Evolutionary conservation across 2,888 invertebrate species (phyloP).

Genomic region (Gasteruption jaculator): DNA sequence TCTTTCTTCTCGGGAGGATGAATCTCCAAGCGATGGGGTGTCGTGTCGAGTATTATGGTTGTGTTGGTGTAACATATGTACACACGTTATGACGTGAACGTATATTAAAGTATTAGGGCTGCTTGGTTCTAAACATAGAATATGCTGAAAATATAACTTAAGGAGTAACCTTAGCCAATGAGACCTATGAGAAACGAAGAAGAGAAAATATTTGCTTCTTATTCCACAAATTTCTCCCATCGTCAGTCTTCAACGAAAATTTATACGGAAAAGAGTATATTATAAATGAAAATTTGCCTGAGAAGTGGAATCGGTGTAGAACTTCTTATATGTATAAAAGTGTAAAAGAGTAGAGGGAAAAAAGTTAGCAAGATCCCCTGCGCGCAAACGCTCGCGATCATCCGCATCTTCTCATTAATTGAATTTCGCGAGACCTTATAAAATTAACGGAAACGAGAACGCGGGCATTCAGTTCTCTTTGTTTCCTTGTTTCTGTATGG

Average conservation of each 20-base stretch:
- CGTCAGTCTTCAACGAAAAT: too few relatives aligned
- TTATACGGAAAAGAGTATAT: too few relatives aligned
- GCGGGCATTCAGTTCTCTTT: too few relatives aligned
- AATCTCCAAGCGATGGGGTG: too few relatives aligned
- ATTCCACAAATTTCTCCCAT: not conserved
- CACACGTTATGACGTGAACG: constrained; percentile 8
- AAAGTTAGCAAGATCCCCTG: too few relatives aligned
- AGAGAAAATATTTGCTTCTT: not conserved
- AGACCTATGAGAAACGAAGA: constrained; percentile 11
- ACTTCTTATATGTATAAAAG: too few relatives aligned
- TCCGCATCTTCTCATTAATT: constrained; percentile 26
- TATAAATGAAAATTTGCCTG: too few relatives aligned
- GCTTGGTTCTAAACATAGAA: constrained; percentile 44
- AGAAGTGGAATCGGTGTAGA: too few relatives aligned
- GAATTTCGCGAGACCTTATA: constrained; percentile 38
- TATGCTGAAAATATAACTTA: constrained; percentile 48
- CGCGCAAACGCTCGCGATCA: not conserved
- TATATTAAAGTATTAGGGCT: constrained; percentile 23
- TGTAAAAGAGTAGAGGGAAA: constrained; percentile 4
- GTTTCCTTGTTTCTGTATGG: too few relatives aligned
- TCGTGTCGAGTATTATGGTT: too few relatives aligned
- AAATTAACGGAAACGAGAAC: constrained; percentile 27
- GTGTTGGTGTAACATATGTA: constrained; percentile 6
- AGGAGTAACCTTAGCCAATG: constrained; percentile 39
- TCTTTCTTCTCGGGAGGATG: too few relatives aligned